phyloP scores from a whole-genome alignment of 1,140 invertebrate species.

The Eufriesea mexicana region DNA sequence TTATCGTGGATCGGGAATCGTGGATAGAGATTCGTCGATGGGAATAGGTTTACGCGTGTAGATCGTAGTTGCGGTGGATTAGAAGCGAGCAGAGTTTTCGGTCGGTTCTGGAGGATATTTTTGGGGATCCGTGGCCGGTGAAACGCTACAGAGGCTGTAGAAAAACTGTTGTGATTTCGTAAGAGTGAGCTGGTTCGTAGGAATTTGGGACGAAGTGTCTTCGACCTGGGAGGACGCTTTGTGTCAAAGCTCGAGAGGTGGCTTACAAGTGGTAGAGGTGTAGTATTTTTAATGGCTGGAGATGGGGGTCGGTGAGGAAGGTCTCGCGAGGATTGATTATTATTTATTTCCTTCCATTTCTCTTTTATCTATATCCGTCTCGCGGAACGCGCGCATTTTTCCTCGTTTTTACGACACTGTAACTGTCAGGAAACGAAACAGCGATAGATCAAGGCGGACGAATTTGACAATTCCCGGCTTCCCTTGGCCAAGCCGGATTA shows the following conservation, averaged over 20 bases:
- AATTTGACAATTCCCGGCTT: neutral
- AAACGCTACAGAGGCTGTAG: slow-evolving; percentile 20
- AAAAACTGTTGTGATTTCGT: slow-evolving; percentile 58
- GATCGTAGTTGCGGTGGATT: no score
- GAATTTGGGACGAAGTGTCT: slow-evolving; percentile 65
- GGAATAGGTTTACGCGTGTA: neutral
- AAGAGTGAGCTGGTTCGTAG: slow-evolving; percentile 47
- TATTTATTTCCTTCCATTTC: neutral
- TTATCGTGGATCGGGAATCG: slow-evolving; percentile 7
- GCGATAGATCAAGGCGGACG: neutral
- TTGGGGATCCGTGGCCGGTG: slow-evolving; percentile 4
- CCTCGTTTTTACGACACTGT: neutral
- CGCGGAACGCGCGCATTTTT: neutral
- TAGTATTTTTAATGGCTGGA: slow-evolving; percentile 45
- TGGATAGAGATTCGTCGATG: no score
- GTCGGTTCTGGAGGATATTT: slow-evolving; percentile 36
- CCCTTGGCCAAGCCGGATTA: neutral
- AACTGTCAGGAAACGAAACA: neutral
- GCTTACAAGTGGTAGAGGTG: slow-evolving; percentile 37
- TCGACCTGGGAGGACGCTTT: slow-evolving; percentile 63
- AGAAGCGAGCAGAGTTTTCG: neutral
- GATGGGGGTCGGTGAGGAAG: neutral
- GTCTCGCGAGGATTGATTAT: neutral
- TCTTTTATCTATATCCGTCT: neutral
- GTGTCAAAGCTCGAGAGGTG: slow-evolving; percentile 63